Evolutionary conservation across 2,888 invertebrate genomes (phyloP).

Genomic region (Schizotus pectinicornis): DNA sequence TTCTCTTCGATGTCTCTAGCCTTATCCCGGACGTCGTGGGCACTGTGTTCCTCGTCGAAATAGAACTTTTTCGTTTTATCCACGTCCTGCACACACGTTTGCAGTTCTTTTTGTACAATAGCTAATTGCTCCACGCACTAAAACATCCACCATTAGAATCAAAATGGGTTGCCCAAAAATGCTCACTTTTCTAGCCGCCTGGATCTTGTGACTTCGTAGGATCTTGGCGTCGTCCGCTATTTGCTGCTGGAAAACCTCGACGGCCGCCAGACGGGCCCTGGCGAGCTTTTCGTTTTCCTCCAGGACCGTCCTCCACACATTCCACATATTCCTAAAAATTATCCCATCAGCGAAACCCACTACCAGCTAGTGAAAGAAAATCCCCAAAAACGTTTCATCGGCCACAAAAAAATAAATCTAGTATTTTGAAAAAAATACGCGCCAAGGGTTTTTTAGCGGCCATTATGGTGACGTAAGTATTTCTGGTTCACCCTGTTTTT

Average conservation of each 20-base stretch:
- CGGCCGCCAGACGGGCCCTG: constrained; percentile 87
- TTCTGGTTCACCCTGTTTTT: too few relatives aligned
- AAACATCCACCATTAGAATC: constrained; percentile 30
- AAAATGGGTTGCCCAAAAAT: constrained; percentile 2
- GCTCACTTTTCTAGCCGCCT: constrained; percentile 77
- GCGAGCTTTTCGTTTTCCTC: constrained; percentile 95
- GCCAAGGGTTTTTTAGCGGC: too few relatives aligned
- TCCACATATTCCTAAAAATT: constrained; percentile 88
- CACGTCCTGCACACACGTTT: constrained; percentile 84
- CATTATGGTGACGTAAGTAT: too few relatives aligned
- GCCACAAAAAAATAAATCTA: too few relatives aligned
- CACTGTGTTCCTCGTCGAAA: constrained; percentile 94
- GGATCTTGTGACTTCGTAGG: constrained; percentile 81
- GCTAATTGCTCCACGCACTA: constrained; percentile 82
- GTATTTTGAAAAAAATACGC: too few relatives aligned
- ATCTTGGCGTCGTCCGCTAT: constrained; percentile 93
- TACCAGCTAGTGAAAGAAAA: too few relatives aligned
- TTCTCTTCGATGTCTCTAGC: constrained; percentile 96
- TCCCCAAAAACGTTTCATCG: too few relatives aligned
- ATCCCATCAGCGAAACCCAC: too few relatives aligned
- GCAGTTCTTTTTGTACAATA: constrained; percentile 88
- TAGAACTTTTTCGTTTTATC: constrained; percentile 95
- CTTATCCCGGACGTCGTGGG: constrained; percentile 93
- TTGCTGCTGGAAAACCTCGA: constrained; percentile 94
- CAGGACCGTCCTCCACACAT: constrained; percentile 94